phyloP scores from a whole-genome alignment of 2,888 invertebrate genomes.

The Schizaphis graminum region DNA sequence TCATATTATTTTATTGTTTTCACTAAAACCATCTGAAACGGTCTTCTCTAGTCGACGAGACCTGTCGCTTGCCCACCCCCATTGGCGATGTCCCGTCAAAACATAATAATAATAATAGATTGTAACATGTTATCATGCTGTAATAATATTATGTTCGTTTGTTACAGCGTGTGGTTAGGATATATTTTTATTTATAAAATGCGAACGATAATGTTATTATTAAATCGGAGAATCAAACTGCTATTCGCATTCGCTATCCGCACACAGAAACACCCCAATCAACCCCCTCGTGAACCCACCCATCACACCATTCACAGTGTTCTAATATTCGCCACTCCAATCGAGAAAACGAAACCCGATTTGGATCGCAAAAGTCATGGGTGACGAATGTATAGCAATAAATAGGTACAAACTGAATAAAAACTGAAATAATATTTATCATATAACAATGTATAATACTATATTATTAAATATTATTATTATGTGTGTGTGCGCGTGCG shows the following conservation, averaged over 20 bases:
- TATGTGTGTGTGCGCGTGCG: background rate
- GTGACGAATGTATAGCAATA: background rate
- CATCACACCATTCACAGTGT: background rate
- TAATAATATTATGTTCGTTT: background rate
- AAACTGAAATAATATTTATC: background rate
- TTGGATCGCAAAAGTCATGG: background rate
- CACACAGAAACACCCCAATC: too few relatives aligned
- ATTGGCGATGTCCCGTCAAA: background rate
- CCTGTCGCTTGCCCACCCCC: background rate
- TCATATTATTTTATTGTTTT: background rate
- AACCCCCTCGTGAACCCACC: background rate
- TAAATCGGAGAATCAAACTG: conserved; percentile 12
- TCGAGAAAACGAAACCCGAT: background rate
- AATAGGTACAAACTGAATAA: background rate
- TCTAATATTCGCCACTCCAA: conserved; percentile 34
- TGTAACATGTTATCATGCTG: background rate
- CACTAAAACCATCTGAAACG: background rate
- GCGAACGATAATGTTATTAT: background rate
- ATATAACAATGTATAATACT: background rate
- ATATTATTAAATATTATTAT: background rate
- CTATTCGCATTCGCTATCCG: background rate
- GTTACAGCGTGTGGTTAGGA: background rate
- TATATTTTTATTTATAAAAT: background rate
- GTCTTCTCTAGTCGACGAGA: background rate
- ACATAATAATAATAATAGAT: background rate